Evolutionary conservation across 2,888 invertebrate genomes (phyloP), one percentile per base, ranked within the genome.

Genomic region (Margaritifera margaritifera): DNA sequence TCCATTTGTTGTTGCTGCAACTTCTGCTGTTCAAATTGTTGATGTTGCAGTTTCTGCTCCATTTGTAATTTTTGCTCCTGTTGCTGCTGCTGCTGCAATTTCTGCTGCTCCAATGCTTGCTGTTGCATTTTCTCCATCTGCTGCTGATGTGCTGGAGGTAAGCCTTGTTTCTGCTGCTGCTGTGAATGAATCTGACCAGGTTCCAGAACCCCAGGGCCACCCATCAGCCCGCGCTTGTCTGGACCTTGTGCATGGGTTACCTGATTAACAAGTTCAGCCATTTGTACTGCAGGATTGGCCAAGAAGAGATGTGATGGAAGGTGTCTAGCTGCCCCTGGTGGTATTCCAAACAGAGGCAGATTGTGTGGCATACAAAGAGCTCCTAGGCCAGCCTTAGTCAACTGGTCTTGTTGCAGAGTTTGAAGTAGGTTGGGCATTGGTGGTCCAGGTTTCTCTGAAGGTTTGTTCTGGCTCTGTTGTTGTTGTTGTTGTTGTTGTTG

Each of bases 21-120:
- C 62, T 67, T 64, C 50, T 71, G 66, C 25, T 72, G 63, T 51
- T 69, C 64, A 51, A 31, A 20, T 4, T 69, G 68, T 57, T 69
- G 59, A 22, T 71, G 57, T 20, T 59, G 62, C 11, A 58, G 58
- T 22, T 74, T 68, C 52, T 74, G 58, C 67, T 70, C 61, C 22
- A 68, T 25, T 53, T 60, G 54, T 51, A 69, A 62, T 60, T 70
- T 62, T 20, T 66, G 60, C 22, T 64, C 53, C 53, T 54, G 62
- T 25, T 71, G 62, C 56, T 62, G 71, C 31, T 71, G 63, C 54
- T 62, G 55, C 66, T 74, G 61, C 20, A 64, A 59, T 59, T 74
- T 62, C n/a, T 65, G 68, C 56, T 68, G 75, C 25, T 72, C 69
- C 18, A 62, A 31, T 53, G 66, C 72, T 59, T 72, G 64, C 25